Percentiles rank a stretch among this genome's conserved stretches.
phyloP scores from a whole-genome alignment of 2,888 invertebrate species.

The Xestia xanthographa region DNA sequence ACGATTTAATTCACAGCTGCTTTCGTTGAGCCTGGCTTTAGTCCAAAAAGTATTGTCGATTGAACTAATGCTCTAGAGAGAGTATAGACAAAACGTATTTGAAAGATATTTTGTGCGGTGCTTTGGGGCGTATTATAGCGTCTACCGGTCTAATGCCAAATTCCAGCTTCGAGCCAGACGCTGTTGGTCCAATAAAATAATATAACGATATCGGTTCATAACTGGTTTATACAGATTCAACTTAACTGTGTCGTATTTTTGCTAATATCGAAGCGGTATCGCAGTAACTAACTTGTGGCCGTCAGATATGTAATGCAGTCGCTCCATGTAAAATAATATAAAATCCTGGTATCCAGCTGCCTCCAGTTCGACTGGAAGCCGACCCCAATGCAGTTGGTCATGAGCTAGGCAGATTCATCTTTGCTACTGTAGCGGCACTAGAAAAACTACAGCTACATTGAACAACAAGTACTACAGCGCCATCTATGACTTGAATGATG shows the following conservation, averaged over 20 bases:
- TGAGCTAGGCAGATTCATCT: not conserved
- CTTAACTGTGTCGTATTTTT: not conserved
- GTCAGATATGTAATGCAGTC: too few relatives aligned
- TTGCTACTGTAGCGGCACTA: not conserved
- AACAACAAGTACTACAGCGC: too few relatives aligned
- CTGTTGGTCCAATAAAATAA: not conserved
- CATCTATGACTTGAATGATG: too few relatives aligned
- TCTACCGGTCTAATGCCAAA: slow-evolving; percentile 8
- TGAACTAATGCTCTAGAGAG: slow-evolving; percentile 54
- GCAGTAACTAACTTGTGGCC: too few relatives aligned
- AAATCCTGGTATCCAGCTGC: not conserved
- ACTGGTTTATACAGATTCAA: not conserved
- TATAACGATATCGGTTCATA: not conserved
- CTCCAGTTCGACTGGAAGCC: not conserved
- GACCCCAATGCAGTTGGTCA: not conserved
- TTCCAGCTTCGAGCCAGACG: not conserved
- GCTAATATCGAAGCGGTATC: too few relatives aligned
- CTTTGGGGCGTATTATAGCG: slow-evolving; percentile 32
- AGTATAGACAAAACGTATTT: slow-evolving; percentile 46
- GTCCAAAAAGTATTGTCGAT: slow-evolving; percentile 66
- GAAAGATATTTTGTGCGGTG: slow-evolving; percentile 29
- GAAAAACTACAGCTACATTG: too few relatives aligned
- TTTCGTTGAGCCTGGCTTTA: slow-evolving; percentile 56
- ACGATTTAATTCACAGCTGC: slow-evolving; percentile 56
- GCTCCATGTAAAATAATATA: not conserved